Percentiles rank a stretch among this genome's conserved stretches.
Evolutionary conservation across 2,888 invertebrate genomes (phyloP).

Genomic region (Melipona beecheii): DNA sequence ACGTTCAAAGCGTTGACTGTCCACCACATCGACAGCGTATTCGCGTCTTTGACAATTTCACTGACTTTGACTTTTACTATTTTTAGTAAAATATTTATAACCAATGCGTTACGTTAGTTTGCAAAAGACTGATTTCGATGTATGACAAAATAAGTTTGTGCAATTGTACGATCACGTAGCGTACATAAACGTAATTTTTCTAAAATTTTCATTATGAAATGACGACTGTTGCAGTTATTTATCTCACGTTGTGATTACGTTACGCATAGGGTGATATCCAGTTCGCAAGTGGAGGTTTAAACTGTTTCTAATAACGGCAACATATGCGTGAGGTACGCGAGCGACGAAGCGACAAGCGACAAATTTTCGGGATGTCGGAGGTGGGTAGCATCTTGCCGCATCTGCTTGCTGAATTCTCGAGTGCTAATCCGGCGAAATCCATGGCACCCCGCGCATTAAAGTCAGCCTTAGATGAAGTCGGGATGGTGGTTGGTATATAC

Average conservation of each 20-base stretch:
- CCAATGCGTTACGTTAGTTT: too few relatives aligned
- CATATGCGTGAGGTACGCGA: conserved; percentile 36
- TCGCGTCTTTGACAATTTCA: too few relatives aligned
- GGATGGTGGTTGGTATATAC: conserved; percentile 40
- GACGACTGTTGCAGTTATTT: not conserved
- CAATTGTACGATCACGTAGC: not conserved
- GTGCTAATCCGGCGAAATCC: conserved; percentile 79
- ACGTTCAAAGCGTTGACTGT: too few relatives aligned
- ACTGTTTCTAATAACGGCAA: conserved; percentile 57
- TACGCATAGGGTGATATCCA: conserved; percentile 1
- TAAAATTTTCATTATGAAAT: not conserved
- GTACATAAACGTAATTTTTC: not conserved
- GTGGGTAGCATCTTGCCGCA: conserved; percentile 73
- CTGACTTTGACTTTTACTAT: too few relatives aligned
- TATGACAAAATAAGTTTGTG: not conserved
- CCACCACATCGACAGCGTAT: too few relatives aligned
- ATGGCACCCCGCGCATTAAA: conserved; percentile 77
- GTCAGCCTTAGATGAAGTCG: conserved; percentile 70
- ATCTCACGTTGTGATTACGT: conserved; percentile 1
- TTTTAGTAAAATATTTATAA: too few relatives aligned
- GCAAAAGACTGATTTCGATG: not conserved
- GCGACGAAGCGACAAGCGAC: conserved; percentile 62
- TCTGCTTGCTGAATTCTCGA: conserved; percentile 78
- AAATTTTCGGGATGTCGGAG: conserved; percentile 71
- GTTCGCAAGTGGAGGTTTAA: conserved; percentile 29